Conservation (phyloP, 2,797 vertebrate genomes). For the Tolypeutes matacus region DNA sequence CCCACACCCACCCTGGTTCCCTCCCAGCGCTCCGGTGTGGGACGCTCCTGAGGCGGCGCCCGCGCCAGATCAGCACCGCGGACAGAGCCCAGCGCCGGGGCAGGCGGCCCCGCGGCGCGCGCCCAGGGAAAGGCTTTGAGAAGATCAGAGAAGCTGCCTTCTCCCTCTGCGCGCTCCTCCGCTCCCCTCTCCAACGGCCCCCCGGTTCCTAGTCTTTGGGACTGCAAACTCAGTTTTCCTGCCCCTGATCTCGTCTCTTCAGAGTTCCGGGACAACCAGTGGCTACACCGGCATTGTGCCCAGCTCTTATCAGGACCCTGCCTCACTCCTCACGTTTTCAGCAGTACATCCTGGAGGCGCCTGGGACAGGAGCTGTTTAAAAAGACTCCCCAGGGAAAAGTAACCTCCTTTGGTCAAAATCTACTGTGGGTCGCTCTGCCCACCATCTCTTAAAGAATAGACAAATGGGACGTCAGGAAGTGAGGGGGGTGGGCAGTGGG, state of each 20-base stretch:
- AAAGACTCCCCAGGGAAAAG: background rate
- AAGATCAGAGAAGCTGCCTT: slow-evolving; percentile 7
- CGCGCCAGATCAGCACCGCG: background rate
- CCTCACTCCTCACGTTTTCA: background rate
- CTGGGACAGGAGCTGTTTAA: background rate
- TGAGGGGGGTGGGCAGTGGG: background rate
- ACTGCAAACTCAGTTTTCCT: background rate
- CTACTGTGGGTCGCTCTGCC: background rate
- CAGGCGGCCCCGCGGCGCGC: accelerated
- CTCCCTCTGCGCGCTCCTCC: accelerated
- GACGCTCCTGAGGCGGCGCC: accelerated
- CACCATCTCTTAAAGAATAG: background rate
- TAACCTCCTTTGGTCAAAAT: background rate
- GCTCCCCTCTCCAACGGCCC: background rate
- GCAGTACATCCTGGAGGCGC: background rate
- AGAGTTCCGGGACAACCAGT: background rate
- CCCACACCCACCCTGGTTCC: background rate
- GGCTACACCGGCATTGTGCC: background rate
- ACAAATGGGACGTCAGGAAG: background rate
- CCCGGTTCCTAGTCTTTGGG: background rate
- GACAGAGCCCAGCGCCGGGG: slow-evolving; percentile 31
- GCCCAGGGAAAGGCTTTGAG: background rate
- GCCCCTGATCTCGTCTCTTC: background rate
- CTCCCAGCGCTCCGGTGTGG: background rate
- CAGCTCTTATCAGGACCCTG: too few species aligned